Percentiles rank a stretch among this genome's conserved stretches.
Evolutionary conservation across 2,888 invertebrate species (phyloP).

Genomic region (Fragum fragum): DNA sequence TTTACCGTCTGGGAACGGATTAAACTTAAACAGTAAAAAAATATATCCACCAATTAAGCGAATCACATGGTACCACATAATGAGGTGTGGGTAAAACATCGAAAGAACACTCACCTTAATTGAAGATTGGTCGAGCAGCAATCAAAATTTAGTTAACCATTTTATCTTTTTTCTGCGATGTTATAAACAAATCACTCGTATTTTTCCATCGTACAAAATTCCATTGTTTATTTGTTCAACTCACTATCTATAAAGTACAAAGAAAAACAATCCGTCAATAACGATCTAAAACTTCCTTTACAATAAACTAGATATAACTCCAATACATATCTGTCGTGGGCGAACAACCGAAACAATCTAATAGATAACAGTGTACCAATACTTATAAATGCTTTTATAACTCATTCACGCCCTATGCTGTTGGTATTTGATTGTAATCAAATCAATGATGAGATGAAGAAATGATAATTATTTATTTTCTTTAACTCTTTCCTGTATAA

Average conservation of each 20-base stretch:
- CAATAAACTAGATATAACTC: background rate
- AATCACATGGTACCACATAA: too few species aligned
- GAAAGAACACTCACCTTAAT: background rate
- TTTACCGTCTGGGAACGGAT: too few species aligned
- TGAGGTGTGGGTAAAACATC: background rate
- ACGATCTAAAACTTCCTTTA: too few species aligned
- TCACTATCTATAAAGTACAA: background rate
- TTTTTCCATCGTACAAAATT: background rate
- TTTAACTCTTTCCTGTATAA: too few species aligned
- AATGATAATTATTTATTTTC: too few species aligned
- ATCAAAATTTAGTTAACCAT: background rate
- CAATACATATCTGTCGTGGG: background rate
- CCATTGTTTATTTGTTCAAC: background rate
- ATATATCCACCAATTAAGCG: too few species aligned
- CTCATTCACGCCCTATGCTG: background rate
- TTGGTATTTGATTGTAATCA: background rate
- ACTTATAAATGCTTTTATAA: background rate
- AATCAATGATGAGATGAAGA: too few species aligned
- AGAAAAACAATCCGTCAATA: too few species aligned
- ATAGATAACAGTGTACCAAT: background rate
- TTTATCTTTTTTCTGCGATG: background rate
- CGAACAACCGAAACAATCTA: background rate
- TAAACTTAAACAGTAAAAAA: too few species aligned
- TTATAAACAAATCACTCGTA: background rate
- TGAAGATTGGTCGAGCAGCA: background rate